These are phyloP conservation scores for Cuniculus paca DNA, from an alignment of 2,797 vertebrate genomes.

Conservation along the genomic window DNA sequence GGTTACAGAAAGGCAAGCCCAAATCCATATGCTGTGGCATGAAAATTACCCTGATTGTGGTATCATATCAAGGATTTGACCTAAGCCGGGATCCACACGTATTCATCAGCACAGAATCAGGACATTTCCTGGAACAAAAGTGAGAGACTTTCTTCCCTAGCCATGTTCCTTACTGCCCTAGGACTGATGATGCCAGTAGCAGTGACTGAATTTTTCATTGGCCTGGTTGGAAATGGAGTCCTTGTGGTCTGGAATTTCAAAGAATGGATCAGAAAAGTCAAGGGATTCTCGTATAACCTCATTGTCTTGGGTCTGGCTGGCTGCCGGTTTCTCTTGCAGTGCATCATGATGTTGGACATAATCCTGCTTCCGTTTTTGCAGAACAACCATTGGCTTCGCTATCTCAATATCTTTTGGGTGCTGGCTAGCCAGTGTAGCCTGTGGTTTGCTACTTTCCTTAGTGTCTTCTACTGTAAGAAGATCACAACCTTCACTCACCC, in stretches of 20 bases:
- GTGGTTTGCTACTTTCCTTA: constrained; percentile 48
- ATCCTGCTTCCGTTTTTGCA: not conserved
- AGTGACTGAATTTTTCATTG: constrained; percentile 37
- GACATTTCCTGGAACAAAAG: not conserved
- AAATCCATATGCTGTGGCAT: not conserved
- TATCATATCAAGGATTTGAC: not conserved
- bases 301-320: constrained; percentile 51
- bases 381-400: not conserved
- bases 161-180: not conserved
- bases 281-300: not conserved
- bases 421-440: constrained; percentile 57
- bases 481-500: not conserved
- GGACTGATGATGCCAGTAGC: constrained; percentile 24
- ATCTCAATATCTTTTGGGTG: not conserved
- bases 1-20: not conserved
- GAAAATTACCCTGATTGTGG: not conserved
- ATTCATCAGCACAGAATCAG: not conserved
- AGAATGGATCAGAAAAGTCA: constrained; percentile 27
- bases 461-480: constrained; percentile 58
- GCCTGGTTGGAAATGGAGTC: constrained; percentile 37
- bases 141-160: not conserved
- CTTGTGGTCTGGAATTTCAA: constrained; percentile 55
- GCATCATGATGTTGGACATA: constrained; percentile 52
- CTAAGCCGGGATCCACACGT: not conserved
- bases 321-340: constrained; percentile 54